Base-by-base conservation (phyloP, 2,888 invertebrate genomes). In the Lithophane ornitopus region DNA sequence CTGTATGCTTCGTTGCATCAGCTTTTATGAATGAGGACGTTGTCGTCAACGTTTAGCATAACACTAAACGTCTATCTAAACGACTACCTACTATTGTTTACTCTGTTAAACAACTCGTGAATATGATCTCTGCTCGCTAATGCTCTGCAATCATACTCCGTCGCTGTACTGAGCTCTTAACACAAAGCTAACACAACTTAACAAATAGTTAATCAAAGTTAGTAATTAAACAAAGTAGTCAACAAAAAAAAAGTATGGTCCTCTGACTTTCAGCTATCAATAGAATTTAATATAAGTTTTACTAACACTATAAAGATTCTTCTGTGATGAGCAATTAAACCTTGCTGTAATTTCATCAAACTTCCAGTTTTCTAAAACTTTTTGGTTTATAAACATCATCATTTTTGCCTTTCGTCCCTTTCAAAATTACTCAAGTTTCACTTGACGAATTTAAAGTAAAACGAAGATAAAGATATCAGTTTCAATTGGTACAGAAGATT, bases 341-440 rank as follows among this genome's bases (percentile, higher is more conserved):
- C 11, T 34, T 63, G 1, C 11, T 44, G 63, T 59, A 58, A 80
- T 14, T 70, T 63, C 11, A 67, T 63, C 11, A 56, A 58, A 19
- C 34, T 26, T 11, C 8, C 28, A 28, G 14, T 44, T 67, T 39
- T 46, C n/a, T n/a, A 11, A 41, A 80, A 80, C 39, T 62, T 74
- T 74, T 56, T 8, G 12, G 44, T 34, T 11, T 8, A 41, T 16
- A 49, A 59, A 54, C 4, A n/a, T 65, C 8, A 28, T n/a, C 22
- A 49, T 41, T 49, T 59, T 80, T 49, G 58, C 1, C 4, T 19
- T 54, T 68, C 8, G 4, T 41, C n/a, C 54, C 16, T 66, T 72
- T 56, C 1, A 0, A 19, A 46, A 62, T 44, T 56, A 14, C n/a
- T 78, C n/a, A 3, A 9, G 26, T 74, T 78, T 67, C 41, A 67